Evolutionary conservation across 2,797 vertebrate species (phyloP), one percentile per base, ranked within the genome.

Genomic region (Phrynocephalus guinanensis): DNA sequence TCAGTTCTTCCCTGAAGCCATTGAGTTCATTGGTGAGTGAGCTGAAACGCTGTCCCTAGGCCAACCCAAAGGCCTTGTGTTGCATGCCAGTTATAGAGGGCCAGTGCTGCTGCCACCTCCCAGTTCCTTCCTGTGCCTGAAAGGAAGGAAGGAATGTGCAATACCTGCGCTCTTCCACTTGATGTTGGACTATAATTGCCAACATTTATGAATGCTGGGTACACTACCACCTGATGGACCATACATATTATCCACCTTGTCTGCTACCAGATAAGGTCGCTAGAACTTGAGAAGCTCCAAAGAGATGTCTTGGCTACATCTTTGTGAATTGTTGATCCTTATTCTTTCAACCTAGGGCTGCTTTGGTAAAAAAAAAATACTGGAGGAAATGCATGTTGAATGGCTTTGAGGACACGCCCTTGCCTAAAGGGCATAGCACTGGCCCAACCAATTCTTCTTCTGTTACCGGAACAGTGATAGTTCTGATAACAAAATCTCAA

Each of bases 1-100:
- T 50, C 95, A 94, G 92, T 96, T 96, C 93, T 96, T 96, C 72
- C 96, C 96, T 0, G 96, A 96, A 87, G 96, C 96, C 87, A 96
- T 96, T 22, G 91, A 94, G 0, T 96, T 96, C 90, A 96, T 96
- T 30, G 96, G 96, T 96, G 88, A 95, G 96, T 93, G 73, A 71
- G n/a, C 20, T 33, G 50, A 30, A 56, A 48, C 48, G 75, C 60
- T 63, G 60, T 15, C 60, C 60, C 18, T 63, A 18, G 38, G 60
- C 72, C 28, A 28, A 24, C 38, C 30, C 38, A 30, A 70, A 78
- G 6, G 44, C 76, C 9, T 68, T 1, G 7, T 75, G 48, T 76
- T 84, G 44, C 44, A 8, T 68, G 10, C 30, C 20, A 50, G 15
- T 30, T 20, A 38, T 28, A 15, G 22, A 44, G 72, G 78, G 11